Evolutionary conservation across 2,888 invertebrate species (phyloP).

Genomic region (Agrilus biguttatus): DNA sequence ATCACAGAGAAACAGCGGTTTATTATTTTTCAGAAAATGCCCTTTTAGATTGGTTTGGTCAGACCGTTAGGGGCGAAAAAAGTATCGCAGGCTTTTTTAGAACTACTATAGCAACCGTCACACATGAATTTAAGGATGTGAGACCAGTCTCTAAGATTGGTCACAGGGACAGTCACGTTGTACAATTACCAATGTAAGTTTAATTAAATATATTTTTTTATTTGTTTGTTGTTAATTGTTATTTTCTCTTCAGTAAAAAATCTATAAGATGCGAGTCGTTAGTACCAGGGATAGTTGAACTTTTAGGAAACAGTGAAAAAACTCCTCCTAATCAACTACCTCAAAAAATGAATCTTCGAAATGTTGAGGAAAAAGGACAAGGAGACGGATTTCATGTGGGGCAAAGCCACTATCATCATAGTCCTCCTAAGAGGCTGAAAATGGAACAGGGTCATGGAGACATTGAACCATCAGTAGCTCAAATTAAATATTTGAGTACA

Average conservation of each 20-base stretch:
- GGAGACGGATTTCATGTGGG: slow-evolving; percentile 18
- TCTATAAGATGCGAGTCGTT: too few species aligned
- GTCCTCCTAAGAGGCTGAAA: slow-evolving; percentile 21
- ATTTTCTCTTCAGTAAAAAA: too few species aligned
- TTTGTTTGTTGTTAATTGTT: not conserved
- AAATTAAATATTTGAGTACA: slow-evolving; percentile 18
- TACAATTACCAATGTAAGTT: slow-evolving; percentile 19
- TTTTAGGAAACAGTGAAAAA: slow-evolving; percentile 6
- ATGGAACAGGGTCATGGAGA: slow-evolving; percentile 9
- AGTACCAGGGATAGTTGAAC: too few species aligned
- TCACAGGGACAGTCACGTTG: slow-evolving; percentile 23
- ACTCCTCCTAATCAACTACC: slow-evolving; percentile 12
- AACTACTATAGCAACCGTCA: slow-evolving; percentile 29
- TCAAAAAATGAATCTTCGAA: slow-evolving; percentile 1
- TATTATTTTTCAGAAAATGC: slow-evolving; percentile 27
- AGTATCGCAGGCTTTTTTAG: slow-evolving; percentile 43
- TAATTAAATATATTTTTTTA: not conserved
- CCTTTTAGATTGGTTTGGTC: slow-evolving; percentile 49
- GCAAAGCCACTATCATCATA: slow-evolving; percentile 15
- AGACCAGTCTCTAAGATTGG: slow-evolving; percentile 22
- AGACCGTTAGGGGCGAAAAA: slow-evolving; percentile 41
- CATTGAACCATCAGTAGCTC: slow-evolving; percentile 1
- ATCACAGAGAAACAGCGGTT: slow-evolving; percentile 19
- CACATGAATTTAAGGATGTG: slow-evolving; percentile 20
- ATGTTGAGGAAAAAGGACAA: slow-evolving; percentile 15